These are phyloP conservation scores for Leptarthrus brevirostris DNA, from an alignment of 2,888 invertebrate genomes.

Conservation along the genomic window DNA sequence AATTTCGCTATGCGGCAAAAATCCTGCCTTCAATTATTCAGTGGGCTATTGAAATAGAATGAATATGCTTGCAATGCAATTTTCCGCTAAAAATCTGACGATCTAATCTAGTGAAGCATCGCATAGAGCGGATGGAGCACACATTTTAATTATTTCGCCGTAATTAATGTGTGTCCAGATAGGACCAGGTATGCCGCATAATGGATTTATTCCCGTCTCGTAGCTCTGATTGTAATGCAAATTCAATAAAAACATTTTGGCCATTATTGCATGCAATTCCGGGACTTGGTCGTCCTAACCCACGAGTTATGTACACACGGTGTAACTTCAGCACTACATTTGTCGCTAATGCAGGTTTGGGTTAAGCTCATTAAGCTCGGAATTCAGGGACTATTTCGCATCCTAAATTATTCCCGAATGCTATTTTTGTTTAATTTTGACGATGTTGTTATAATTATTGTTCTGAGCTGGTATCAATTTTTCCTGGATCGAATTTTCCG, in stretches of 20 bases:
- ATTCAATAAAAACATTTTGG: slow-evolving; percentile 28
- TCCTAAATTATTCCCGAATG: slow-evolving; percentile 22
- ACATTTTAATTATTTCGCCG: slow-evolving; percentile 30
- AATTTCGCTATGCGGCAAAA: too few relatives aligned
- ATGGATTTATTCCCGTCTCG: neutral
- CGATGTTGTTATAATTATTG: neutral
- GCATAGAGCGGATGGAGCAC: too few relatives aligned
- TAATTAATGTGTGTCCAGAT: slow-evolving; percentile 26
- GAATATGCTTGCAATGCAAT: too few relatives aligned
- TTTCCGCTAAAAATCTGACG: too few relatives aligned
- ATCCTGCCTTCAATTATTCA: too few relatives aligned
- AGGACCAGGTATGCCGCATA: neutral
- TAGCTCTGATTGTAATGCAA: slow-evolving; percentile 15
- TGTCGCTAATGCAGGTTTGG: neutral
- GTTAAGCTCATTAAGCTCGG: neutral
- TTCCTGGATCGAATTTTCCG: too few relatives aligned
- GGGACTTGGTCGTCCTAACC: neutral
- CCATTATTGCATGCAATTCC: slow-evolving; percentile 23
- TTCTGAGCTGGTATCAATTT: too few relatives aligned
- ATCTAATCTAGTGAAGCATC: too few relatives aligned
- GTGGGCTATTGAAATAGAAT: too few relatives aligned
- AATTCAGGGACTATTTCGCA: neutral
- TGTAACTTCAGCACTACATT: too few relatives aligned
- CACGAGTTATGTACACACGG: neutral
- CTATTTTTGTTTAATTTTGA: neutral